Base-by-base conservation (phyloP, 2,888 invertebrate genomes). In the Cephus nigrinus region DNA sequence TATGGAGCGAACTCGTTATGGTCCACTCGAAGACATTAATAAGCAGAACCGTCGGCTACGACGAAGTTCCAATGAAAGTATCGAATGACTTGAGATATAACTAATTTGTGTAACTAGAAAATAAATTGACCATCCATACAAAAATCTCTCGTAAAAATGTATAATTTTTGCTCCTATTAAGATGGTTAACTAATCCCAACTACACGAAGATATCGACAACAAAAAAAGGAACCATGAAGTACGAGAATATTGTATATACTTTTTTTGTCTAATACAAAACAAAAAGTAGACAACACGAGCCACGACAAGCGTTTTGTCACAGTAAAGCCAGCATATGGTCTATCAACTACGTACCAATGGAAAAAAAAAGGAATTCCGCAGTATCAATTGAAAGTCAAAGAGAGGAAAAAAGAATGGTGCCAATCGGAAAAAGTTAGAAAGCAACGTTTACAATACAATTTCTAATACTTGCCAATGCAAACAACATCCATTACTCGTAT, bases 151-250 rank as follows among this genome's bases (percentile, higher is more conserved):
- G 55, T 23, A 2, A 9, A 55, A 40, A 15, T 40, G 23, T 40
- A 40, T 40, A 5, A 15, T 1, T 15, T 4, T 23, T 11, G 35
- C 35, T 40, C 23, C 4, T 40, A 23, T 4, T 40, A 40, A 9
- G 1, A 23, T 40, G 40, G 23, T 15, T 40, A 23, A 23, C 40
- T 40, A 40, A 15, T 23, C 23, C 40, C 40, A 40, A 40, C 40
- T 40, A 40, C 40, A 9, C 9, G 23, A 23, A 40, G 40, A 40
- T 23, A 23, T 40, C 23, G 40, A 9, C 40, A 40, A 15, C 15
- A 82, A 74, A 74, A 77, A 73, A 69, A 76, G 78, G 32, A 75
- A 71, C 69, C 76, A 77, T 78, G 75, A 31, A 69, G 33, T 35
- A 69, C 33, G 68, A 68, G 40, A 75, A 12, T 31, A 30, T 9